Conservation (phyloP, 2,797 vertebrate genomes). For the Chiroxiphia lanceolata region DNA sequence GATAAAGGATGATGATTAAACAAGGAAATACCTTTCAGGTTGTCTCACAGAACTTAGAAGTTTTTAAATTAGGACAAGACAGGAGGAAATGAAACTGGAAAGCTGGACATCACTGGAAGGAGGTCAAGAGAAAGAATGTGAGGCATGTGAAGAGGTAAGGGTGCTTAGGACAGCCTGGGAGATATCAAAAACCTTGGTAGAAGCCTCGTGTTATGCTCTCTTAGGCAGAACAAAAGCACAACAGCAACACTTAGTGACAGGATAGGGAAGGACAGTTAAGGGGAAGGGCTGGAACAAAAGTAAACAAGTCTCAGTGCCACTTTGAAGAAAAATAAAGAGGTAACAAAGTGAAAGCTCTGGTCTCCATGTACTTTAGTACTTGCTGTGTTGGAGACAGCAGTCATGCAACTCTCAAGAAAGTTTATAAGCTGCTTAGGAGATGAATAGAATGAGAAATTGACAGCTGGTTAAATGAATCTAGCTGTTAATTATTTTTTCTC, state of each 20-base stretch:
- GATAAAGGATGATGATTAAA: not conserved
- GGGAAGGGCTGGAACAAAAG: not conserved
- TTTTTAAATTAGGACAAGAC: not conserved
- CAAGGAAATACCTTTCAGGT: not conserved
- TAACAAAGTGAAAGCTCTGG: not conserved
- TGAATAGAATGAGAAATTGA: not conserved
- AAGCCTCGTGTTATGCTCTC: not conserved
- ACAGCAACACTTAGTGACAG: conserved; percentile 61
- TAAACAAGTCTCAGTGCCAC: not conserved
- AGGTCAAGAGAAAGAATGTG: not conserved
- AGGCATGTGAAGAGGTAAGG: not conserved
- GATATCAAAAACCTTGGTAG: not conserved
- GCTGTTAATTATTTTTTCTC: not conserved
- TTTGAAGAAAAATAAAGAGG: not conserved
- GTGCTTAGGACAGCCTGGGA: not conserved
- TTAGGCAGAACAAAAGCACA: conserved; percentile 12
- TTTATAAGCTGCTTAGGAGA: not conserved
- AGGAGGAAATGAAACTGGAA: not conserved
- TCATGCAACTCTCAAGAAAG: not conserved
- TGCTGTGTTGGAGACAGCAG: not conserved
- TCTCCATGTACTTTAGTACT: not conserved
- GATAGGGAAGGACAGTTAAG: conserved; percentile 17
- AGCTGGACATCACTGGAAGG: not conserved
- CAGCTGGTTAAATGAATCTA: not conserved
- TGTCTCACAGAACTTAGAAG: not conserved